Evolutionary conservation across 1,140 invertebrate species (phyloP), one percentile per base, ranked within the genome.

Genomic region (Trichoplusia ni): DNA sequence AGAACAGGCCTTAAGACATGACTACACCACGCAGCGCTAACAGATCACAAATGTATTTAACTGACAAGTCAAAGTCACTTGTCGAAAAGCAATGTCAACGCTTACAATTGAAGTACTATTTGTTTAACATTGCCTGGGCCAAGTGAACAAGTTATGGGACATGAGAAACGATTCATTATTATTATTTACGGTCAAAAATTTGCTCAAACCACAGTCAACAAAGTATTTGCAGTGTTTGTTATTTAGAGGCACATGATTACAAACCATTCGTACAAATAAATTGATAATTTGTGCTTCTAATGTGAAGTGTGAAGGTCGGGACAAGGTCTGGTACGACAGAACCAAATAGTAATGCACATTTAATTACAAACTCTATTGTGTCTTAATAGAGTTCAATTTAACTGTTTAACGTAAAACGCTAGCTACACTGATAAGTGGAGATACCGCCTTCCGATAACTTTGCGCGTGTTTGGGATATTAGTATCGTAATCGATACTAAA

Each of bases 271-370:
- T 27, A 31, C n/a, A 5, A 27, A 47, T 13, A 35, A 38, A 56
- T 16, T 40, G 35, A 38, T 27, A 38, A 40, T 56, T 9, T 37
- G 33, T 37, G n/a, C 2, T 19, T 27, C 13, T 40, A 51, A 27
- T 27, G 27, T 19, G 35, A 27, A 35, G 16, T 29, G 29, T 18
- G 35, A 37, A 38, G 51, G 35, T 35, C 35, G 9, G 35, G 21
- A 37, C 33, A 40, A 49, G 29, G 49, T 53, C 49, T 40, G 37
- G 31, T 16, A 44, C 40, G 38, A 44, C 54, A 16, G 54, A 59
- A 59, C 54, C 54, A 59, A 59, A 59, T 44, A 56, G 51, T 59
- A 44, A 44, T 59, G 37, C 54, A 59, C 38, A 31, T 59, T 19
- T 59, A 44, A 59, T 59, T 44, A 21, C 33, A n/a, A 6, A 59